Evolutionary conservation across 2,888 invertebrate species (phyloP).

Genomic region (Agrilus mali): DNA sequence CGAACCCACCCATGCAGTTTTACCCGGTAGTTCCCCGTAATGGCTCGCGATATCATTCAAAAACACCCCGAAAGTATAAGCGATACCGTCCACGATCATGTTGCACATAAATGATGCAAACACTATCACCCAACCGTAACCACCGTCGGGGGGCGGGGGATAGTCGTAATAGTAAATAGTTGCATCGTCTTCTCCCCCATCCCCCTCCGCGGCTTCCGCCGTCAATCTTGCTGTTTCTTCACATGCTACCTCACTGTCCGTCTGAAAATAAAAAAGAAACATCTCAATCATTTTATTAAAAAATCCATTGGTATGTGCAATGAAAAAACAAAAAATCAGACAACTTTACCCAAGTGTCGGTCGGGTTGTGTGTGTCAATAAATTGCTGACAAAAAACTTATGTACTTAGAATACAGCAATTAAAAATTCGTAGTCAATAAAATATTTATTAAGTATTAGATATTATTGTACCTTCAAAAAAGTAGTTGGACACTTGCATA

Average conservation of each 20-base stretch:
- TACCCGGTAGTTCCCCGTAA: slow-evolving; percentile 78
- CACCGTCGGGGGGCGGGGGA: slow-evolving; percentile 82
- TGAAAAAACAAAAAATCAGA: too few species aligned
- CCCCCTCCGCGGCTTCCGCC: slow-evolving; percentile 43
- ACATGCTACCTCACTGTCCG: slow-evolving; percentile 77
- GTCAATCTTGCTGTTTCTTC: slow-evolving; percentile 74
- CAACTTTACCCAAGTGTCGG: too few species aligned
- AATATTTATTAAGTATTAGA: too few species aligned
- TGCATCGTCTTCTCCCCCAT: slow-evolving; percentile 46
- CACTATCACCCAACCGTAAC: slow-evolving; percentile 91
- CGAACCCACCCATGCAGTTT: slow-evolving; percentile 88
- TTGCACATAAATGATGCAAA: slow-evolving; percentile 95
- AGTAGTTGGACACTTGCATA: too few species aligned
- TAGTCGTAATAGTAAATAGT: slow-evolving; percentile 54
- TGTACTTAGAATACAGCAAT: too few species aligned
- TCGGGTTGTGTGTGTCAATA: too few species aligned
- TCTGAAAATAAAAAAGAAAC: slow-evolving; percentile 41
- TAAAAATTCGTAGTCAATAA: too few species aligned
- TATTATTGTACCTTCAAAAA: too few species aligned
- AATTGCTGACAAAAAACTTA: too few species aligned
- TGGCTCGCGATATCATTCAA: slow-evolving; percentile 64
- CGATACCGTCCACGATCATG: slow-evolving; percentile 95
- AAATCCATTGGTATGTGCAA: too few species aligned
- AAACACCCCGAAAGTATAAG: slow-evolving; percentile 96
- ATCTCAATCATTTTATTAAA: too few species aligned